Conservation (phyloP, 35 echinoderm and acorn worm species). For the Stichopus chloronotus region DNA sequence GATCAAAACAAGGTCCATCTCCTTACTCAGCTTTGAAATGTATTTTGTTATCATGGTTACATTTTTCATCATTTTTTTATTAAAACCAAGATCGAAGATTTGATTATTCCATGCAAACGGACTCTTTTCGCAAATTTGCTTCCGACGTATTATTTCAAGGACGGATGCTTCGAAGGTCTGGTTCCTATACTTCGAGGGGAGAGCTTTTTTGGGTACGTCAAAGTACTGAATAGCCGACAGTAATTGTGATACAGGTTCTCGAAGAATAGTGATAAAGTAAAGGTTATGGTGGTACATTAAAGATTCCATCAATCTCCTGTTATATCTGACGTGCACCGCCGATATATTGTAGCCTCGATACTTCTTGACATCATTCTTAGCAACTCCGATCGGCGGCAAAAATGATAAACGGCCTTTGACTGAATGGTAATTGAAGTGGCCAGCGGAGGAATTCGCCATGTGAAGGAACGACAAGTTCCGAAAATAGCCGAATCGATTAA, state of each 20-base stretch:
- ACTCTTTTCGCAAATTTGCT: not conserved
- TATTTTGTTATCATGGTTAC: not conserved
- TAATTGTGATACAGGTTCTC: slow-evolving; percentile 87
- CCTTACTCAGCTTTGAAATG: slow-evolving; percentile 19
- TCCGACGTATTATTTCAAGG: not conserved
- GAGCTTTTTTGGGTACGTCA: slow-evolving; percentile 17
- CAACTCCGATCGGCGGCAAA: slow-evolving; percentile 72
- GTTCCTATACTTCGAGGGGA: not conserved
- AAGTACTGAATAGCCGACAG: slow-evolving; percentile 81
- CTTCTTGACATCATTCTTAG: slow-evolving; percentile 2
- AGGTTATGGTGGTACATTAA: slow-evolving; percentile 61
- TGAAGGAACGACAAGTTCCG: slow-evolving; percentile 76
- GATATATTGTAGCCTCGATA: slow-evolving; percentile 80
- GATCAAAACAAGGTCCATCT: slow-evolving; percentile 55
- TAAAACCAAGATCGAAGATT: slow-evolving; percentile 34
- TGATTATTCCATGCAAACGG: slow-evolving; percentile 31
- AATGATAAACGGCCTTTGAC: slow-evolving; percentile 22
- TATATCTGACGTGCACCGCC: slow-evolving; percentile 75
- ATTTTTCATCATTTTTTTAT: not conserved
- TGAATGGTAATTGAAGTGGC: slow-evolving; percentile 64
- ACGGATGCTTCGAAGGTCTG: not conserved
- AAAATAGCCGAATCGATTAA: slow-evolving; percentile 57
- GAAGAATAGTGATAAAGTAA: slow-evolving; percentile 81
- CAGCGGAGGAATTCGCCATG: slow-evolving; percentile 50
- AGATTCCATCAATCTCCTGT: slow-evolving; percentile 51